Percentiles rank a stretch among this genome's conserved stretches.
Evolutionary conservation across 2,888 invertebrate species (phyloP).

Genomic region (Drosophila conformis): DNA sequence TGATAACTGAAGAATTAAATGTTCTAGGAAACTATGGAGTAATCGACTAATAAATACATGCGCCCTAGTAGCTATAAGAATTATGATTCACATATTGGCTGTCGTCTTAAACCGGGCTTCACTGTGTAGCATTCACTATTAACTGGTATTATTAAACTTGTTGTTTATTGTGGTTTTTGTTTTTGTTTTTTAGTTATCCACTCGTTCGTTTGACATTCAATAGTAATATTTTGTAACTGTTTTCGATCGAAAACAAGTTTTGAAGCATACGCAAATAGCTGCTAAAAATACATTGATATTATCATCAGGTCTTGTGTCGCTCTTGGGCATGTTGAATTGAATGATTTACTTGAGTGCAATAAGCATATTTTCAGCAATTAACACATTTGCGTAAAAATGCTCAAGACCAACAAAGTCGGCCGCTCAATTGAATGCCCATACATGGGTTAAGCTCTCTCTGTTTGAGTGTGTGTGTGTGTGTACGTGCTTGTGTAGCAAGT

Average conservation of each 20-base stretch:
- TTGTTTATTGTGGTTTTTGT: conserved; percentile 38
- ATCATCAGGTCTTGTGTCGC: conserved; percentile 29
- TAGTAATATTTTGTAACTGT: conserved; percentile 63
- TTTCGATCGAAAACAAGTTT: conserved; percentile 61
- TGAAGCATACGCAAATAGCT: conserved; percentile 21
- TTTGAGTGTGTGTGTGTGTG: not conserved
- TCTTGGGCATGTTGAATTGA: conserved; percentile 20
- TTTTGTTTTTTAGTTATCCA: conserved; percentile 16
- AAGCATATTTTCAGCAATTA: conserved; percentile 63
- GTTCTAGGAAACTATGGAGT: not conserved
- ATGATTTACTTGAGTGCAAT: conserved; percentile 18
- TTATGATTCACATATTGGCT: not conserved
- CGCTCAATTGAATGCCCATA: conserved; percentile 37
- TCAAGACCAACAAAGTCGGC: conserved; percentile 51
- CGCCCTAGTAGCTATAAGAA: not conserved
- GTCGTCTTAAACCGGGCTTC: conserved; percentile 9
- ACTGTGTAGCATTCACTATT: conserved; percentile 50
- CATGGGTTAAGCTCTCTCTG: conserved; percentile 28
- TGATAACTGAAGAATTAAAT: not conserved
- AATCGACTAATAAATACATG: not conserved
- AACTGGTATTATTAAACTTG: conserved; percentile 32
- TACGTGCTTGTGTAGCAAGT: conserved; percentile 5
- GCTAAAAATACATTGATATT: conserved; percentile 52
- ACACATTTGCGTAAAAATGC: conserved; percentile 65
- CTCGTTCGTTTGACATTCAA: conserved; percentile 52